A percentile compares a stretch with the other conserved stretches of the same genome.
Conservation (phyloP, 2,113 vertebrate species). For the Chelonoidis abingdonii region DNA sequence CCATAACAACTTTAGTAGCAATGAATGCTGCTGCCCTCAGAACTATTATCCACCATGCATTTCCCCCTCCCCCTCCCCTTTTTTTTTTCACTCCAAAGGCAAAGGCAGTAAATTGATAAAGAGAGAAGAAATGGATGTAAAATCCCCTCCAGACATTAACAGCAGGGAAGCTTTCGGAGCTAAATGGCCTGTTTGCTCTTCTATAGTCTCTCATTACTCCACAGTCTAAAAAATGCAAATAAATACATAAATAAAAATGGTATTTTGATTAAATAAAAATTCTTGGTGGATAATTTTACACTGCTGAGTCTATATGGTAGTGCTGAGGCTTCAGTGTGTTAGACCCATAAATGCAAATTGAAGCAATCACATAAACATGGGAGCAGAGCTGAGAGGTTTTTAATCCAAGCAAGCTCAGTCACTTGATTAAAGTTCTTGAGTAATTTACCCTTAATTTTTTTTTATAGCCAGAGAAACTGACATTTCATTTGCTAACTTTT, state of each 20-base stretch:
- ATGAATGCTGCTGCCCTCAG: background rate
- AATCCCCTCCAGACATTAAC: background rate
- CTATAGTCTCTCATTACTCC: slow-evolving; percentile 23
- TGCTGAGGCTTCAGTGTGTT: slow-evolving; percentile 32
- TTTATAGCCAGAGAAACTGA: background rate
- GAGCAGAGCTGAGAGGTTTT: slow-evolving; percentile 47
- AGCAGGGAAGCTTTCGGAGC: background rate
- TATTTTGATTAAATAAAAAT: slow-evolving; percentile 71
- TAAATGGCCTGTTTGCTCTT: slow-evolving; percentile 11
- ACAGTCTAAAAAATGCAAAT: background rate
- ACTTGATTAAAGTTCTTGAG: slow-evolving; percentile 57
- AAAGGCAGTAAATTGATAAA: slow-evolving; percentile 17
- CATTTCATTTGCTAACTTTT: background rate
- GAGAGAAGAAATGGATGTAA: background rate
- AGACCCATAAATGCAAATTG: slow-evolving; percentile 65
- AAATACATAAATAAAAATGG: background rate
- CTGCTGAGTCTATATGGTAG: slow-evolving; percentile 37
- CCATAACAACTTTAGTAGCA: background rate
- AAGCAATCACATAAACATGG: slow-evolving; percentile 60
- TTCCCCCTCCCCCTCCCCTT: background rate
- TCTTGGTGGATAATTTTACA: slow-evolving; percentile 31
- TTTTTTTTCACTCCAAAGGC: background rate
- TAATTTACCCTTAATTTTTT: slow-evolving; percentile 33
- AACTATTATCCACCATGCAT: background rate
- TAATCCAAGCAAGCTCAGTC: slow-evolving; percentile 52